phyloP scores from a whole-genome alignment of 2,113 vertebrate species.

The Datnioides undecimradiatus region DNA sequence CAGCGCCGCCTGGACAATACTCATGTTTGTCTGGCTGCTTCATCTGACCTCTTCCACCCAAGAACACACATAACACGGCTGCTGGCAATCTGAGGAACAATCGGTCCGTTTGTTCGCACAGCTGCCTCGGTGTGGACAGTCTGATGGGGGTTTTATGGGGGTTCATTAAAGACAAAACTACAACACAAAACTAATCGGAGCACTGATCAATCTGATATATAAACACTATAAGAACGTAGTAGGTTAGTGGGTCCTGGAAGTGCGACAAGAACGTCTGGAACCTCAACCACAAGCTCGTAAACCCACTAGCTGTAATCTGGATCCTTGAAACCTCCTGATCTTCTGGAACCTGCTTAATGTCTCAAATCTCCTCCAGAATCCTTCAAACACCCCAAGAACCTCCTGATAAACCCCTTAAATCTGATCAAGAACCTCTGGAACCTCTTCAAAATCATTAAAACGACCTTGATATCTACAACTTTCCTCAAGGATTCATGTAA shows the following conservation, averaged over 20 bases:
- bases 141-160: background rate
- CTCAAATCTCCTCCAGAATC: too few species aligned
- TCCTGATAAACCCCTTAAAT: background rate
- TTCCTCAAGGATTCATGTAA: too few species aligned
- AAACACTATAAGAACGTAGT: background rate
- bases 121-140: background rate
- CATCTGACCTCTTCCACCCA: constrained; percentile 15
- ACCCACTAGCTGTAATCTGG: background rate
- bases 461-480: too few species aligned
- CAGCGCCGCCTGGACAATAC: background rate
- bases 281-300: background rate
- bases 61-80: background rate
- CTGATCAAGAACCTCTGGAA: background rate
- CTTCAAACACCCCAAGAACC: too few species aligned
- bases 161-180: background rate
- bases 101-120: background rate
- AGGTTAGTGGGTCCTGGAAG: background rate
- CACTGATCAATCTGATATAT: background rate
- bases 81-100: background rate
- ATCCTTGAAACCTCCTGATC: background rate
- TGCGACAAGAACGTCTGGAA: background rate
- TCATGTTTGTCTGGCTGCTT: constrained; percentile 3
- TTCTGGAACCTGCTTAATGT: too few species aligned
- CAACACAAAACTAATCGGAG: background rate
- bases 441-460: too few species aligned